These are phyloP conservation scores for Rhamnusium bicolor DNA, from an alignment of 2,888 invertebrate species.

Conservation along the genomic window DNA sequence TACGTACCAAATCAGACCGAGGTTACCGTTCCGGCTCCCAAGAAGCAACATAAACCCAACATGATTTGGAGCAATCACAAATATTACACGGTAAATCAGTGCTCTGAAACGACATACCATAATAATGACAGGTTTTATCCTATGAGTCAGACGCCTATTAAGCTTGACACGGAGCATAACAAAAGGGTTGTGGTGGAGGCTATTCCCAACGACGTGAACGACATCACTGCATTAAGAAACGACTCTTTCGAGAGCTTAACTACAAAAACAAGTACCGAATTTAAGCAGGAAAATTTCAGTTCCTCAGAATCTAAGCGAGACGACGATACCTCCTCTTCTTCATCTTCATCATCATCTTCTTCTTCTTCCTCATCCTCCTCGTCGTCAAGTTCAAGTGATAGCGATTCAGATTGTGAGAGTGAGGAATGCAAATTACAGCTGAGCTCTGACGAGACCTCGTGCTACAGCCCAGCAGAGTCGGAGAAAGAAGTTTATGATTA, in stretches of 20 bases:
- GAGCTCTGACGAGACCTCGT: slow-evolving; percentile 21
- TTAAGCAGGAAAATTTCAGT: not conserved
- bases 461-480: slow-evolving; percentile 1
- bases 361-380: not conserved
- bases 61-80: slow-evolving; percentile 58
- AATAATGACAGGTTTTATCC: slow-evolving; percentile 67
- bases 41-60: slow-evolving; percentile 54
- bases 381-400: slow-evolving; percentile 20
- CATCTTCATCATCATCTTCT: slow-evolving; percentile 21
- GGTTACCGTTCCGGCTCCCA: slow-evolving; percentile 34
- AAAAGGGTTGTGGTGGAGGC: slow-evolving; percentile 47
- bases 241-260: slow-evolving; percentile 1
- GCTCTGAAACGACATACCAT: slow-evolving; percentile 57
- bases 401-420: slow-evolving; percentile 31
- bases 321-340: not conserved
- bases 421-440: slow-evolving; percentile 16
- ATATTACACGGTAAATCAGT: slow-evolving; percentile 65
- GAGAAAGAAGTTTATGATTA: not conserved
- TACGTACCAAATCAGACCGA: not conserved
- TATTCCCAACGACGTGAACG: slow-evolving; percentile 31
- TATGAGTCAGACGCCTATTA: slow-evolving; percentile 64
- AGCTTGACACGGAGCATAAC: slow-evolving; percentile 44
- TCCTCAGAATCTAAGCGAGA: not conserved
- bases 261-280: not conserved
- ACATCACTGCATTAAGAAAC: slow-evolving; percentile 29